phyloP scores from a whole-genome alignment of 2,888 invertebrate species.

The Metopia argyrocephala region DNA sequence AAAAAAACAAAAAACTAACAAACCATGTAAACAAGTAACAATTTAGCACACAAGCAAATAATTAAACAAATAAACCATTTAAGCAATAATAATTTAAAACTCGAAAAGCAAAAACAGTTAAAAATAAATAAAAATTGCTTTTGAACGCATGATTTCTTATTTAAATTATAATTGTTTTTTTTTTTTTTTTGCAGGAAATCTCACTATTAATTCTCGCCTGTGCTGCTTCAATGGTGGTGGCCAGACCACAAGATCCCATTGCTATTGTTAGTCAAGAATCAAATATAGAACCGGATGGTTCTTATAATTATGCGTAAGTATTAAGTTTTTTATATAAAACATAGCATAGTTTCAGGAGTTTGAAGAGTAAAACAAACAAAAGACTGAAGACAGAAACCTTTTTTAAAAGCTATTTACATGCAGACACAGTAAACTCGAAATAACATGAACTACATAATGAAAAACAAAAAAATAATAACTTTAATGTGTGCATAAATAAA shows the following conservation, averaged over 20 bases:
- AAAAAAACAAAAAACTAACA: slow-evolving; percentile 29
- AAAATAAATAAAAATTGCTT: background rate
- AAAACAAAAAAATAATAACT: background rate
- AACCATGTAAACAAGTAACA: slow-evolving; percentile 53
- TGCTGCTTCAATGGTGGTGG: slow-evolving; percentile 77
- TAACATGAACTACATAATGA: background rate
- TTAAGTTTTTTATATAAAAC: background rate
- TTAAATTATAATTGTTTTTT: background rate
- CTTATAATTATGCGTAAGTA: slow-evolving; percentile 85
- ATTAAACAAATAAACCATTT: background rate
- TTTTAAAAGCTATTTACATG: slow-evolving; percentile 6
- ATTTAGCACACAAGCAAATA: background rate
- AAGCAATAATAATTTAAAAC: background rate
- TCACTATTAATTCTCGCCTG: slow-evolving; percentile 72
- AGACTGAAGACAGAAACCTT: slow-evolving; percentile 67
- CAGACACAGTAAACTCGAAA: background rate
- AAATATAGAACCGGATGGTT: slow-evolving; percentile 85
- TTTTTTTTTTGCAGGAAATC: slow-evolving; percentile 71
- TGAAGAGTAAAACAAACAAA: slow-evolving; percentile 52
- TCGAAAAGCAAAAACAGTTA: background rate
- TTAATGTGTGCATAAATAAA: no score
- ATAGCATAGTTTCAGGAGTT: slow-evolving; percentile 66
- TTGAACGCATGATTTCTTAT: slow-evolving; percentile 10
- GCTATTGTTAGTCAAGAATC: slow-evolving; percentile 86
- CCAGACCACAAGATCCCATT: slow-evolving; percentile 82